Percentiles rank a stretch among this genome's conserved stretches.
Evolutionary conservation across 2,797 vertebrate genomes (phyloP).

Genomic region (Botia kubotai): DNA sequence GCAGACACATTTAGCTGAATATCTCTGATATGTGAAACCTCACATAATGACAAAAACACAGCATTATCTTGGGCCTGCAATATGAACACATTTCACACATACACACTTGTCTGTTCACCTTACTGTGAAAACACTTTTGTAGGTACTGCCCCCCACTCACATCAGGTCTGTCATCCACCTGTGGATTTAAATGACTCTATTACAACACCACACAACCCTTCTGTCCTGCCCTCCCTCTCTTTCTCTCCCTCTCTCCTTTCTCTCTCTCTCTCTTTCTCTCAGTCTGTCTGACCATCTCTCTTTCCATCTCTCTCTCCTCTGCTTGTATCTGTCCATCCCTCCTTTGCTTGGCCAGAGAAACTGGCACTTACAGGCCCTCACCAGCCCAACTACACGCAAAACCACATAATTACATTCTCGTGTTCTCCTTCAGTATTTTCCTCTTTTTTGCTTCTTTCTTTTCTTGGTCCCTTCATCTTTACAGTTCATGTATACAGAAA

Average conservation of each 20-base stretch:
- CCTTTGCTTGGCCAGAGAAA: slow-evolving; percentile 26
- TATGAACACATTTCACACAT: not conserved
- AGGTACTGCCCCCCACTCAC: slow-evolving; percentile 26
- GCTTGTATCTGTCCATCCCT: no score
- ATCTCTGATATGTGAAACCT: not conserved
- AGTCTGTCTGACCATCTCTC: slow-evolving; percentile 56
- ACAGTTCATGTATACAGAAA: not conserved
- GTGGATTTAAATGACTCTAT: slow-evolving; percentile 73
- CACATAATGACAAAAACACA: not conserved
- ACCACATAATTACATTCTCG: not conserved
- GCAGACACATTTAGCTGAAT: not conserved
- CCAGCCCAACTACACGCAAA: not conserved
- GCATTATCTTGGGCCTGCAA: no score
- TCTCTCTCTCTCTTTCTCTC: no score
- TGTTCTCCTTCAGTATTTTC: not conserved
- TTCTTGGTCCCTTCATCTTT: no score
- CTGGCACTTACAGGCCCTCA: no score
- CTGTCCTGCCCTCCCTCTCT: slow-evolving; percentile 70
- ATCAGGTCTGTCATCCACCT: slow-evolving; percentile 61
- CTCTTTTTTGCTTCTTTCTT: no score
- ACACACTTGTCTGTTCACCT: slow-evolving; percentile 7
- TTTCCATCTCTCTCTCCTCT: slow-evolving; percentile 61
- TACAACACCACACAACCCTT: slow-evolving; percentile 60
- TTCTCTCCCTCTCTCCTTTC: not conserved
- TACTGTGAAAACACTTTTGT: slow-evolving; percentile 40